Conservation (phyloP, 2,113 vertebrate genomes). For the Psephotus haematonotus region DNA sequence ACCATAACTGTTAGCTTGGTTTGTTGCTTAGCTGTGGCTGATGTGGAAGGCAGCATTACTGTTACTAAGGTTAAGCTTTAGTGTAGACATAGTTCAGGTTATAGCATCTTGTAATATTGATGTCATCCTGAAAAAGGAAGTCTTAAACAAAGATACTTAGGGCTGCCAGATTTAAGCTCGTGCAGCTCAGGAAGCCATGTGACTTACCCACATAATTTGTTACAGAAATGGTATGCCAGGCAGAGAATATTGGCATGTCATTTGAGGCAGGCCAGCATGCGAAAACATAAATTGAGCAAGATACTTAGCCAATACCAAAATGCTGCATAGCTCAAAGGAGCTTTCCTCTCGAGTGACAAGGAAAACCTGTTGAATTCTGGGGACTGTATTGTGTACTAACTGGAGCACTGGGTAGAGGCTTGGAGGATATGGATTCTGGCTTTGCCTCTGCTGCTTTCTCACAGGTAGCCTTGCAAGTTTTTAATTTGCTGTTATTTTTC, state of each 20-base stretch:
- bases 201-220: neutral
- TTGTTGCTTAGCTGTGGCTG: neutral
- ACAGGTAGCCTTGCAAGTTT: neutral
- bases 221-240: neutral
- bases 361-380: neutral
- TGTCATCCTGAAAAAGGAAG: slow-evolving; percentile 35
- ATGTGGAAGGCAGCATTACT: neutral
- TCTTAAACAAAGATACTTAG: slow-evolving; percentile 19
- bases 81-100: neutral
- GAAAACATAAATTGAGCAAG: neutral
- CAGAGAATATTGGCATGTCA: neutral
- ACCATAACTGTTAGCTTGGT: neutral
- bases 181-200: slow-evolving; percentile 12
- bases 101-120: neutral
- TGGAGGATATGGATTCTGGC: neutral
- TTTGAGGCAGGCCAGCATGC: neutral
- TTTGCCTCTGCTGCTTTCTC: neutral
- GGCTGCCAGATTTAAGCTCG: neutral
- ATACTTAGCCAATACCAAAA: neutral
- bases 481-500: neutral
- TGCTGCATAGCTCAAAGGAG: neutral
- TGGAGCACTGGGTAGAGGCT: neutral
- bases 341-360: neutral
- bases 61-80: neutral
- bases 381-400: neutral